Evolutionary conservation across 2,888 invertebrate species (phyloP).

Genomic region (Molanna angustata): DNA sequence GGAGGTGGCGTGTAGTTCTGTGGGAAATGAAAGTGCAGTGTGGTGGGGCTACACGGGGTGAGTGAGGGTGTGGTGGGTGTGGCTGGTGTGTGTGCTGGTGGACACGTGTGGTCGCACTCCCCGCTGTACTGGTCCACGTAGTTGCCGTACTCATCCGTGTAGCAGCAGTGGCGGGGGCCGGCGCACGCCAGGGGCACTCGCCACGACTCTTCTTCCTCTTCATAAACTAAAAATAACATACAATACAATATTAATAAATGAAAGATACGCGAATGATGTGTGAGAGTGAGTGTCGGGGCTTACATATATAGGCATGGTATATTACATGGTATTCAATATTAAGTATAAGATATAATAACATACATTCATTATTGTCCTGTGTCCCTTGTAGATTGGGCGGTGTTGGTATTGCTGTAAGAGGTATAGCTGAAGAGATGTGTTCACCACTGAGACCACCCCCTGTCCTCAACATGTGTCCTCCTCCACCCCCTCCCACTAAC

Average conservation of each 20-base stretch:
- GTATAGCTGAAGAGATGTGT: not conserved
- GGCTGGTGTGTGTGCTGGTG: conserved; percentile 15
- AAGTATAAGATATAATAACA: conserved; percentile 35
- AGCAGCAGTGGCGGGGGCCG: conserved; percentile 46
- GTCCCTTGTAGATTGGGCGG: too few relatives aligned
- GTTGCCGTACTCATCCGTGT: conserved; percentile 56
- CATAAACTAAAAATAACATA: conserved; percentile 18
- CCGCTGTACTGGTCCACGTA: conserved; percentile 47
- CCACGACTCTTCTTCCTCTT: conserved; percentile 47
- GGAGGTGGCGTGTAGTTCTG: conserved; percentile 9
- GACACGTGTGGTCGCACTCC: conserved; percentile 48
- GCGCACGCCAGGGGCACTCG: conserved; percentile 49
- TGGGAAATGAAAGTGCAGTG: conserved; percentile 23
- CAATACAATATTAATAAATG: conserved; percentile 21
- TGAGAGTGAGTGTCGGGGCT: too few relatives aligned
- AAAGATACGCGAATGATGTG: not conserved
- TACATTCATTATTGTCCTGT: conserved; percentile 3
- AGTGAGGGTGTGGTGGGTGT: conserved; percentile 19
- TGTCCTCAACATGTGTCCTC: conserved; percentile 40
- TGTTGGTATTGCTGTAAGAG: conserved; percentile 30
- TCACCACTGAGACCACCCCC: conserved; percentile 21
- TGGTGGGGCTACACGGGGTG: conserved; percentile 22
- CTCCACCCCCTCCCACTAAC: not conserved
- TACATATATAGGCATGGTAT: too few relatives aligned
- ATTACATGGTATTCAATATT: too few relatives aligned